A percentile compares a stretch with the other conserved stretches of the same genome.
Evolutionary conservation across 2,888 invertebrate species (phyloP).

Genomic region (Trichopria drosophilae): DNA sequence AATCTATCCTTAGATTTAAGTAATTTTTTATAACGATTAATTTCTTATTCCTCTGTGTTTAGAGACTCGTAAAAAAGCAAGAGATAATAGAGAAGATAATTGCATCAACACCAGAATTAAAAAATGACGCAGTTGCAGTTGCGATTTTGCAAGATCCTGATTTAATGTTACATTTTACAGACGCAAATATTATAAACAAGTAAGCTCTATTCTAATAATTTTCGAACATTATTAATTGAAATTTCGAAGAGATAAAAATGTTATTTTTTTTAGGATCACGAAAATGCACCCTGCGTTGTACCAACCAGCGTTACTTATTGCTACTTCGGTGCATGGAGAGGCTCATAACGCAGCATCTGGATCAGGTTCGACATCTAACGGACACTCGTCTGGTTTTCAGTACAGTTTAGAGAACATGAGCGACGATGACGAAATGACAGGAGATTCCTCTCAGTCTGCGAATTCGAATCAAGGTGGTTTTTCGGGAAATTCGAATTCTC

Average conservation of each 20-base stretch:
- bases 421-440: slow-evolving; percentile 64
- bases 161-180: slow-evolving; percentile 71
- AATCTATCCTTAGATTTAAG: no score
- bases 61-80: slow-evolving; percentile 54
- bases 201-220: slow-evolving; percentile 36
- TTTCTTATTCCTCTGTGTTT: no score
- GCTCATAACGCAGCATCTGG: slow-evolving; percentile 46
- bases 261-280: slow-evolving; percentile 61
- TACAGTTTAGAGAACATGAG: slow-evolving; percentile 62
- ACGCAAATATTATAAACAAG: slow-evolving; percentile 68
- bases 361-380: slow-evolving; percentile 38
- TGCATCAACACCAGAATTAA: slow-evolving; percentile 70
- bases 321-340: slow-evolving; percentile 62
- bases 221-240: neutral
- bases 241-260: slow-evolving; percentile 2
- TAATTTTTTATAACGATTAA: no score
- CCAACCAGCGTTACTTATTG: slow-evolving; percentile 70
- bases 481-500: slow-evolving; percentile 49
- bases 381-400: slow-evolving; percentile 58
- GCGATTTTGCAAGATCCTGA: slow-evolving; percentile 78
- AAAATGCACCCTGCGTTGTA: slow-evolving; percentile 72
- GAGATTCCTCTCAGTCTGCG: slow-evolving; percentile 59
- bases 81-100: slow-evolving; percentile 70
- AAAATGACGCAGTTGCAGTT: slow-evolving; percentile 72
- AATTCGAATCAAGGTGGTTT: slow-evolving; percentile 53